Conservation (phyloP, 2,797 vertebrate genomes). For the Enteromius unitaeniatus region DNA sequence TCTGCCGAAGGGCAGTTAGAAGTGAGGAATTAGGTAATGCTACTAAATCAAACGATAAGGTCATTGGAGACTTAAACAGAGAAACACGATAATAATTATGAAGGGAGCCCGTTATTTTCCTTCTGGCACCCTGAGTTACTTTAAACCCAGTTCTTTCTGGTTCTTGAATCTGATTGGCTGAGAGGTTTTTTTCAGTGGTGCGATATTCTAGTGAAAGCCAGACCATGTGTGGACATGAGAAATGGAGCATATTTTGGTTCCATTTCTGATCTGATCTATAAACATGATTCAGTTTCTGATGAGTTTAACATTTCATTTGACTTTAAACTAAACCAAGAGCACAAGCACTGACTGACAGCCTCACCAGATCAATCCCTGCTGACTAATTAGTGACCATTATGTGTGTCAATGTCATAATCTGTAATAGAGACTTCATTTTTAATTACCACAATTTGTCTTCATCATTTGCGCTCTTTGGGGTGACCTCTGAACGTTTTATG, state of each 20-base stretch:
- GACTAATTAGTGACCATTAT: background rate
- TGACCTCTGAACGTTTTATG: background rate
- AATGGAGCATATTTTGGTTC: background rate
- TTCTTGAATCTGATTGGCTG: too few species aligned
- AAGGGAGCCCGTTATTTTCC: constrained; percentile 1
- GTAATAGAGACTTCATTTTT: background rate
- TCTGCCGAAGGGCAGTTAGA: constrained; percentile 27
- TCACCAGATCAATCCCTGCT: background rate
- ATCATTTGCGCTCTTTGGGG: background rate
- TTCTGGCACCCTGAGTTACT: background rate
- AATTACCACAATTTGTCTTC: constrained; percentile 1
- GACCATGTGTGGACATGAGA: too few species aligned
- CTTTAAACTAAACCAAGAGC: background rate
- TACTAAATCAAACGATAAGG: constrained; percentile 47
- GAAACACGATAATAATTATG: constrained; percentile 15
- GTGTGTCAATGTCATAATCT: background rate
- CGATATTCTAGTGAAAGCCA: too few species aligned
- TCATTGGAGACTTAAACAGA: constrained; percentile 43
- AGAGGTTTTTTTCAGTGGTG: too few species aligned
- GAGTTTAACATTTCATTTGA: background rate
- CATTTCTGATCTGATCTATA: background rate
- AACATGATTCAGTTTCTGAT: background rate
- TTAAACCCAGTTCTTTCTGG: background rate
- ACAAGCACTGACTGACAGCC: background rate
- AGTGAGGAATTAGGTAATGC: constrained; percentile 15